Percentiles rank a stretch among this genome's conserved stretches.
Conservation (phyloP, 64 coral and sea anemone genomes). For the Orbicella faveolata region DNA sequence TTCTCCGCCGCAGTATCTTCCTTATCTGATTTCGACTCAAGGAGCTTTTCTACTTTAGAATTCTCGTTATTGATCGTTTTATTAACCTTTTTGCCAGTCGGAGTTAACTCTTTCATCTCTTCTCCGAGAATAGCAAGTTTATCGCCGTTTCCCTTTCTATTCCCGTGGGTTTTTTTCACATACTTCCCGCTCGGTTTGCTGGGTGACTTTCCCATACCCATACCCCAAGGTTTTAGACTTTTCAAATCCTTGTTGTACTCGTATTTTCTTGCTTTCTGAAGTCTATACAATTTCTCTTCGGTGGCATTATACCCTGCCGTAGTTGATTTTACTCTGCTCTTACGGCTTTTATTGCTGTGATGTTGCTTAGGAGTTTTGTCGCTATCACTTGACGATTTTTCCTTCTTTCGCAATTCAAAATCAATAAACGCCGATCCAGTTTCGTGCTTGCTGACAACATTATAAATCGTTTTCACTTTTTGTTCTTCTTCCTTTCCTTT, state of each 20-base stretch:
- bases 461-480: conserved; percentile 35
- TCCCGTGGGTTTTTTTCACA: background rate
- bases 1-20: background rate
- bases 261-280: conserved; percentile 11
- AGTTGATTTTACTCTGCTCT: conserved; percentile 2
- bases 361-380: background rate
- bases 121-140: conserved; percentile 17
- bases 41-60: background rate
- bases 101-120: conserved; percentile 25
- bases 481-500: conserved; percentile 31
- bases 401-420: conserved; percentile 9
- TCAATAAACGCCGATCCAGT: conserved; percentile 28
- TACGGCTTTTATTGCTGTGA: conserved; percentile 13
- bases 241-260: conserved; percentile 6
- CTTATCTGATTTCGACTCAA: background rate
- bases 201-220: background rate
- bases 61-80: background rate
- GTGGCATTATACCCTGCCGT: background rate
- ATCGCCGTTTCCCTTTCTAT: background rate
- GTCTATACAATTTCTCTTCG: conserved; percentile 2
- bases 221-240: conserved; percentile 15
- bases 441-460: conserved; percentile 36
- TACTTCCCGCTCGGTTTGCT: background rate
- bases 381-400: background rate
- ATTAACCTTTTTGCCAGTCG: background rate